phyloP scores from a whole-genome alignment of 2,888 invertebrate genomes.

The Drosophila buzzatii region DNA sequence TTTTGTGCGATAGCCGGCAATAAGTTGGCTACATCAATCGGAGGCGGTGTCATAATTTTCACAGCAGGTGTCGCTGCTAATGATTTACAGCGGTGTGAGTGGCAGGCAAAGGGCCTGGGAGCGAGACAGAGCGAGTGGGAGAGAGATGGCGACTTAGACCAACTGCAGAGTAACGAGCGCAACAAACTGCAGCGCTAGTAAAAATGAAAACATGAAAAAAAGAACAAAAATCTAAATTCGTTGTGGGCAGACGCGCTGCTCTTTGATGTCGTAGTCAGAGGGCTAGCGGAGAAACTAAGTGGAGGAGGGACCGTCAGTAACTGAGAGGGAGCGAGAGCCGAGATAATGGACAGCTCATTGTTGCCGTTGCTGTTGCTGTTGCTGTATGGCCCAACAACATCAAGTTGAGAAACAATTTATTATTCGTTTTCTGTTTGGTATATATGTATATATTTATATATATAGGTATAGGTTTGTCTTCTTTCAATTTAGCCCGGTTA shows the following conservation, averaged over 20 bases:
- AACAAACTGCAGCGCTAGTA: constrained; percentile 53
- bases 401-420: constrained; percentile 81
- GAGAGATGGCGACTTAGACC: constrained; percentile 17
- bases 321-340: constrained; percentile 20
- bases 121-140: not conserved
- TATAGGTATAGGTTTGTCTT: constrained; percentile 12
- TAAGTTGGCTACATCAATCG: constrained; percentile 79
- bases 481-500: constrained; percentile 29
- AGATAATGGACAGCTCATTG: constrained; percentile 42
- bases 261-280: constrained; percentile 50
- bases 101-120: constrained; percentile 11
- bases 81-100: constrained; percentile 66
- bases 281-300: constrained; percentile 3
- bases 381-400: constrained; percentile 39
- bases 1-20: constrained; percentile 74
- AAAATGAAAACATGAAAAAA: constrained; percentile 59
- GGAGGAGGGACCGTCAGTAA: constrained; percentile 1
- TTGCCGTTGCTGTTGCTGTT: constrained; percentile 20
- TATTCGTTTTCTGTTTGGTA: constrained; percentile 63
- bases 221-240: constrained; percentile 73
- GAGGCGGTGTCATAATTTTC: constrained; percentile 84
- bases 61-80: constrained; percentile 84
- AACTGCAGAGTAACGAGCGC: constrained; percentile 31
- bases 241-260: constrained; percentile 57
- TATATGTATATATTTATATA: not conserved